These are phyloP conservation scores for Lamellibrachia luymesi DNA, from an alignment of 1,140 invertebrate genomes.

Conservation along the genomic window DNA sequence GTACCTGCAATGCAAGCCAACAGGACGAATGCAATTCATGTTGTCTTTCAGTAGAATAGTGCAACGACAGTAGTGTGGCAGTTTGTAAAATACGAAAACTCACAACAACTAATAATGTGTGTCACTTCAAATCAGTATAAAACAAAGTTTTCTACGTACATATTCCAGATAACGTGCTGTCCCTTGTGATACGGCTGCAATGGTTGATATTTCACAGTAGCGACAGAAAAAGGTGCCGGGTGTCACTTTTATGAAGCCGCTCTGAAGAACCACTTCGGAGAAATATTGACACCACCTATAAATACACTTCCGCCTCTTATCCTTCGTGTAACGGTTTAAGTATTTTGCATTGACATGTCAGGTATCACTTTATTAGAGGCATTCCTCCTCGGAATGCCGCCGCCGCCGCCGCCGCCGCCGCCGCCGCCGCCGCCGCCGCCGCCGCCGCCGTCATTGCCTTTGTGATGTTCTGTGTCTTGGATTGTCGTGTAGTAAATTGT, in stretches of 20 bases:
- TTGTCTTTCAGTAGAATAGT: too few species aligned
- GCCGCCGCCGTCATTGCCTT: neutral
- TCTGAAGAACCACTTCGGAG: neutral
- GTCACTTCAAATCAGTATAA: neutral
- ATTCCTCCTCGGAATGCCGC: neutral
- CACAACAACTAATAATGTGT: neutral
- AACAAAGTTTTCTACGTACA: too few species aligned
- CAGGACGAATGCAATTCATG: too few species aligned
- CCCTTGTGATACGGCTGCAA: neutral
- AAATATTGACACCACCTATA: neutral
- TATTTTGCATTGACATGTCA: neutral
- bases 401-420: too few species aligned
- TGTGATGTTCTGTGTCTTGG: neutral
- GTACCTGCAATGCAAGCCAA: too few species aligned
- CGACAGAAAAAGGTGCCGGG: neutral
- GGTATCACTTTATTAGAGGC: neutral
- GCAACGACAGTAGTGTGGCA: too few species aligned
- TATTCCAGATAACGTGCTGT: too few species aligned
- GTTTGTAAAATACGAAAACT: too few species aligned
- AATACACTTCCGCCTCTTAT: neutral
- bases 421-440: too few species aligned
- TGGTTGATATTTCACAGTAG: neutral
- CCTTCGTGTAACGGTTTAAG: neutral
- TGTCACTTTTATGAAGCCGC: neutral
- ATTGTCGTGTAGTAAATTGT: too few species aligned